Evolutionary conservation across 2,888 invertebrate species (phyloP), one percentile per base, ranked within the genome.

Genomic region (Drosophila austrosaltans): DNA sequence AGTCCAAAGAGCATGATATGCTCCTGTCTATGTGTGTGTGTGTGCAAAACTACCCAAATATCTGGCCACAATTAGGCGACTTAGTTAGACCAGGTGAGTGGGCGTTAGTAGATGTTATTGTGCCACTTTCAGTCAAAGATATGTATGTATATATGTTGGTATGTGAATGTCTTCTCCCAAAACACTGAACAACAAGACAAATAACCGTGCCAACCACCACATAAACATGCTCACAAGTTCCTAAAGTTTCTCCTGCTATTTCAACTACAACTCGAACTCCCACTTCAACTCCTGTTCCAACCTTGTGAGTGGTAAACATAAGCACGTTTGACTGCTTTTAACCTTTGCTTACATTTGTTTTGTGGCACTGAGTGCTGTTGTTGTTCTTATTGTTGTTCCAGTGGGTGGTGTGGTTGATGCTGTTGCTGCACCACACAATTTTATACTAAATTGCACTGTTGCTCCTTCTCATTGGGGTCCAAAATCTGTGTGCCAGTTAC

Each of bases 11-110:
- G 44, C 7, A 58, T 60, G 59, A 42, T 65, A 66, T 67, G 67
- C 72, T 69, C 69, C 63, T 53, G 66, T 40, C 56, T 66, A 65
- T 53, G 66, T 40, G 59, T 66, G 66, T 62, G 36, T 36, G 36
- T 36, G 36, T 36, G 36, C 8, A 36, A 58, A 56, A 59, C 78
- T 71, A 48, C 48, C 66, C 28, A 71, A 67, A 72, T 48, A 70
- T 73, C 74, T 78, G 73, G 78, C 69, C 82, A 80, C 75, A 83
- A 83, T 82, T 82, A 82, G 68, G 72, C 76, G 70, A 69, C 77
- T 72, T 58, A 58, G 69, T 39, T 63, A 54, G 74, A 62, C 42
- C 66, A 54, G 74, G 64, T 71, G 66, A 48, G 62, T 65, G 57
- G 28, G 40, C 32, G 62, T 16, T 39, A 63, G 59, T 56, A 10